Base-by-base conservation (phyloP, 2,797 vertebrate genomes). In the Scolopax rusticola region DNA sequence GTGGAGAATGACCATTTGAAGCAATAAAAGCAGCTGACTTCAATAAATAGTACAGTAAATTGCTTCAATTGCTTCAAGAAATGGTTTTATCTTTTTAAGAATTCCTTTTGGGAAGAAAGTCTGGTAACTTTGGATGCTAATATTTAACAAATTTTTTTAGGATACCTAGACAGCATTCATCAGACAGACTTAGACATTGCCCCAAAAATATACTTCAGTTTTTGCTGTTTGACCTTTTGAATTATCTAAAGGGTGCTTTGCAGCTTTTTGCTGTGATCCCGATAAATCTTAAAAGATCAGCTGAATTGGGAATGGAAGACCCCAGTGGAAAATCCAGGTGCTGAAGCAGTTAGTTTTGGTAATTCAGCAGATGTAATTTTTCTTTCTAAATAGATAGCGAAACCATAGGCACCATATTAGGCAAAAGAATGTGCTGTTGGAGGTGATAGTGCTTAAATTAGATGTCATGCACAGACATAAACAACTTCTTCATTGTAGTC, bases 71-170 rank as follows among this genome's bases (percentile, higher is more conserved):
- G n/a, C 33, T 57, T 47, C n/a, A 57, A 36, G 40, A 87, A 67
- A 70, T 85, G 36, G n/a, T 2, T 73, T 87, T 81, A 47, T 36
- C 41, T 93, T 75, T 93, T 89, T 87, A 96, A 84, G 59, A 86
- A 21, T 50, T 25, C 78, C 59, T 87, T 95, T 74, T 87, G 50
- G 59, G 85, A 85, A 59, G 48, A 40, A 83, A 67, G 36, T 64
- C 78, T 87, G 57, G 32, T 65, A 54, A 47, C 15, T 92, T 92
- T 57, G 64, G 53, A 77, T 59, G 38, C 40, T 79, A 36, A 50
- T 89, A 50, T 53, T 86, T 91, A 87, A 75, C 17, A 21, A 54
- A 38, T 53, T 88, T 83, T 83, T 53, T 87, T 65, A 69, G 63
- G 23, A 71, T 96, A 73, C 75, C 63, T 40, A 33, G 84, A 20